Percentiles rank a stretch among this genome's conserved stretches.
Conservation (phyloP, 1,140 invertebrate genomes). For the Eciton burchellii region DNA sequence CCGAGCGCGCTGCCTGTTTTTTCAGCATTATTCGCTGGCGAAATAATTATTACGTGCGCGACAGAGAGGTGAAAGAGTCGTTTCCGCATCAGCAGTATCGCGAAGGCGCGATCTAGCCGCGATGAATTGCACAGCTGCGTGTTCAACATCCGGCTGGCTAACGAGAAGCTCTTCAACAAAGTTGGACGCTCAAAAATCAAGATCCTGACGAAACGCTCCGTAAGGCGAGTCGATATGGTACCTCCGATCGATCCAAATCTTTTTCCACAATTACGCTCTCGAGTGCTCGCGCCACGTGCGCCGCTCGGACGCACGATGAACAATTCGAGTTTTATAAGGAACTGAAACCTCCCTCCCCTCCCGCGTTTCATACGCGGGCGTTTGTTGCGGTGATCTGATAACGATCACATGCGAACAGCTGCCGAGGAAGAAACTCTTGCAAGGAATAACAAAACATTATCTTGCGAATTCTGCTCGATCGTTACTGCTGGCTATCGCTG, state of each 20-base stretch:
- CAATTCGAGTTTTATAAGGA: conserved; percentile 4
- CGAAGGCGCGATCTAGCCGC: conserved; percentile 34
- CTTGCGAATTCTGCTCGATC: no score
- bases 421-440: neutral
- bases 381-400: conserved; percentile 15
- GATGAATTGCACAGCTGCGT: conserved; percentile 68
- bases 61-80: neutral
- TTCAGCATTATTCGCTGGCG: no score
- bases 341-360: conserved; percentile 21
- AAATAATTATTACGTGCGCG: neutral
- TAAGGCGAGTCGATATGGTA: conserved; percentile 44
- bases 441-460: conserved; percentile 9
- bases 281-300: neutral
- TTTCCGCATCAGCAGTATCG: neutral
- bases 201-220: conserved; percentile 67
- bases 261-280: conserved; percentile 36
- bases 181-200: conserved; percentile 72
- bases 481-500: neutral
- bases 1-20: no score
- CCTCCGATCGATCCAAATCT: conserved; percentile 22
- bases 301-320: conserved; percentile 63
- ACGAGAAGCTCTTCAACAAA: conserved; percentile 25
- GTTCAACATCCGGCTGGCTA: conserved; percentile 57
- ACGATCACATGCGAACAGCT: conserved; percentile 39
- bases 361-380: neutral